These are phyloP conservation scores for Thelaira solivaga DNA, from an alignment of 2,888 invertebrate genomes.

Conservation along the genomic window DNA sequence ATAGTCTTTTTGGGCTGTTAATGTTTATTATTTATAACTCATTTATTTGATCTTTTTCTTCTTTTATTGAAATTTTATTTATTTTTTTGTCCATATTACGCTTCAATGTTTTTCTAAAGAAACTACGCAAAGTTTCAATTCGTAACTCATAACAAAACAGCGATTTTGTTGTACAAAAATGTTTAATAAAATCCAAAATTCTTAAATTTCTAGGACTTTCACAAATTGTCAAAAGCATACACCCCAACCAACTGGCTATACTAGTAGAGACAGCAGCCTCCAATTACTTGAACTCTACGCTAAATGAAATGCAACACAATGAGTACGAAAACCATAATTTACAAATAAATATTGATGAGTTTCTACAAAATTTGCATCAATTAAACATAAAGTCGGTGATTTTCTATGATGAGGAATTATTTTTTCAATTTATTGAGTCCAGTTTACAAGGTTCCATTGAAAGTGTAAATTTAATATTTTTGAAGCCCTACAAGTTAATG, in stretches of 20 bases:
- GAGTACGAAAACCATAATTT: constrained; percentile 58
- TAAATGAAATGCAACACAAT: constrained; percentile 8
- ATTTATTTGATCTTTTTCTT: too few relatives aligned
- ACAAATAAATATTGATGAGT: constrained; percentile 70
- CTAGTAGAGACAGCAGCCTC: constrained; percentile 60
- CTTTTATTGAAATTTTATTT: too few relatives aligned
- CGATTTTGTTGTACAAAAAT: neutral
- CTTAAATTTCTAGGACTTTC: constrained; percentile 70
- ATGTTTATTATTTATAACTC: too few relatives aligned
- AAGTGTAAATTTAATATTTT: constrained; percentile 74
- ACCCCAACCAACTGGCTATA: constrained; percentile 71
- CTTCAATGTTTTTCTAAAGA: too few relatives aligned
- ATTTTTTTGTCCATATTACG: too few relatives aligned
- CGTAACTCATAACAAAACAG: too few relatives aligned
- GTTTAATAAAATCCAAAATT: too few relatives aligned
- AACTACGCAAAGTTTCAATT: too few relatives aligned
- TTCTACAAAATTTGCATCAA: constrained; percentile 72
- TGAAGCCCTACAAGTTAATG: constrained; percentile 70
- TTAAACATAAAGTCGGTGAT: constrained; percentile 72
- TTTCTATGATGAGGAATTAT: constrained; percentile 71
- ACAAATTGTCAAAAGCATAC: constrained; percentile 73
- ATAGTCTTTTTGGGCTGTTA: too few relatives aligned
- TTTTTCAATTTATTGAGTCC: constrained; percentile 72
- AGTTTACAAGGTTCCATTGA: constrained; percentile 72
- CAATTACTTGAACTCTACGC: neutral